Percentiles rank a stretch among this genome's conserved stretches.
Evolutionary conservation across 2,113 vertebrate species (phyloP).

Genomic region (Rhinogobius similis): DNA sequence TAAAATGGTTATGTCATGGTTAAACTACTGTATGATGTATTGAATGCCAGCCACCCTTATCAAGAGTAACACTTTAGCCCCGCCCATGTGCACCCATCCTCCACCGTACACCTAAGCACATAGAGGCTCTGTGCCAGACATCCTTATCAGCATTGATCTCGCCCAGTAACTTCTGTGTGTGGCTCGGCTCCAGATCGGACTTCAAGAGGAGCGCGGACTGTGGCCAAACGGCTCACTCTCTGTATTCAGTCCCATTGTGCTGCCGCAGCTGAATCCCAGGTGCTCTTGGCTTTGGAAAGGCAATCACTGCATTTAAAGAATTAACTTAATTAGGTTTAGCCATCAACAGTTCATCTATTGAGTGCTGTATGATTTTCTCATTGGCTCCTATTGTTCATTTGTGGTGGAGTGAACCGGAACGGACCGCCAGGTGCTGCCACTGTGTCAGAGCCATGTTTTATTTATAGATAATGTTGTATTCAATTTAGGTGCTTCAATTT

Average conservation of each 20-base stretch:
- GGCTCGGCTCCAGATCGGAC: conserved; percentile 48
- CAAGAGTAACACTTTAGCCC: conserved; percentile 28
- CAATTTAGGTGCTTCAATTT: neutral
- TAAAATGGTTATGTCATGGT: too few relatives aligned
- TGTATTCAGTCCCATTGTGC: conserved; percentile 18
- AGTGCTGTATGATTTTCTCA: conserved; percentile 17
- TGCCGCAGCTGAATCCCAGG: conserved; percentile 31
- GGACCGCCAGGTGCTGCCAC: neutral
- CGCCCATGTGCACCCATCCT: conserved; percentile 25
- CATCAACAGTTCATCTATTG: conserved; percentile 16
- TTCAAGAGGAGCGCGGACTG: conserved; percentile 50
- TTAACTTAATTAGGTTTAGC: conserved; percentile 28
- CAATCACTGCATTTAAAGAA: conserved; percentile 21
- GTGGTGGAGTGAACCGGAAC: neutral
- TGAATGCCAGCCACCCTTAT: conserved; percentile 22
- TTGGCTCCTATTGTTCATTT: conserved; percentile 5
- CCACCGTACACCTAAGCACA: conserved; percentile 18
- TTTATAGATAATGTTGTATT: neutral
- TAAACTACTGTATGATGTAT: too few relatives aligned
- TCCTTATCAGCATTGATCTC: conserved; percentile 54
- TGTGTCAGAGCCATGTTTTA: neutral
- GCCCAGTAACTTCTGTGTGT: conserved; percentile 44
- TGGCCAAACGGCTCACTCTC: conserved; percentile 38
- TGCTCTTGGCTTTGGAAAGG: conserved; percentile 18
- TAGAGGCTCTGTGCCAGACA: conserved; percentile 31